Base-by-base conservation (phyloP, 1,140 invertebrate genomes). In the Cepaea nemoralis region DNA sequence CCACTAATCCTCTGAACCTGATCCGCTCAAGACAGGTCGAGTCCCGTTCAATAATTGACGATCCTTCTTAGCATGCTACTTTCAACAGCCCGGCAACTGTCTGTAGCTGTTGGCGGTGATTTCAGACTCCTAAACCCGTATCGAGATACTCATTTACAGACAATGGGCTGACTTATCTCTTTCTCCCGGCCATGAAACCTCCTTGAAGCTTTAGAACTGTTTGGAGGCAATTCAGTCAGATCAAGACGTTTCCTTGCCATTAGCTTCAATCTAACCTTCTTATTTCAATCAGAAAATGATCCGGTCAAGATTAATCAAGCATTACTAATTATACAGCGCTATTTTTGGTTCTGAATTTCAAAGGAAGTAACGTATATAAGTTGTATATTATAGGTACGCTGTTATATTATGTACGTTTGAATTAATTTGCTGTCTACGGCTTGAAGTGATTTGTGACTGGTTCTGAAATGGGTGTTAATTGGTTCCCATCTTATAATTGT, bases 1-100 rank as follows among this genome's bases (percentile, higher is more conserved):
- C 50, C 50, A 55, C 50, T 55, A 55, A 55, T 55, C 50, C n/a
- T 24, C 22, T 55, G n/a, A 22, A 55, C 22, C 50, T 19, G 6
- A 55, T 55, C 50, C 50, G 50, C 50, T 55, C 50, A 55, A 22
- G 50, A 55, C 50, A 55, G n/a, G 50, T 55, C 50, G 16, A 55
- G 50, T 55, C 50, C 50, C 19, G 50, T 55, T 55, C 50, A 55
- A 55, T 24, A 55, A 55, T 10, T 55, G 19, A 8, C 50, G n/a
- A 24, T 19, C 22, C 19, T 55, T 55, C n/a, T 2, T 55, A 55
- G 50, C 8, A 19, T 8, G 8, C n/a, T 55, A 55, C 50, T 55
- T 55, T 22, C 50, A 22, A 19, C 50, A 55, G 50, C 50, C 50
- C 50, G n/a, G 50, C 50, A 55, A 63, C 27, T 31, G 27, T 63